Evolutionary conservation across 2,797 vertebrate genomes (phyloP), one percentile per base, ranked within the genome.

Genomic region (Glyptemys insculpta): DNA sequence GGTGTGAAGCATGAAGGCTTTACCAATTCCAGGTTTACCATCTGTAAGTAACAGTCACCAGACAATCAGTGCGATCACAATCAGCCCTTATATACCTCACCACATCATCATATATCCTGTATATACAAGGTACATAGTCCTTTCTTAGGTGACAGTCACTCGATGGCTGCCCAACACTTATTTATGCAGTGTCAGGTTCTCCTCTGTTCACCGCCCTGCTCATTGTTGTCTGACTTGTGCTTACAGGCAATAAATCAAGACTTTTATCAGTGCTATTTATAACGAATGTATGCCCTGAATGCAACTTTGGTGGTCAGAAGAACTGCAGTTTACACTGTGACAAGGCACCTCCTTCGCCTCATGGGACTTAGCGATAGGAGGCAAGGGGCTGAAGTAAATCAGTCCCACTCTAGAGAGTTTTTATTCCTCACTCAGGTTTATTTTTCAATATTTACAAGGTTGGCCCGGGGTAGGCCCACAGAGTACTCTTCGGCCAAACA

Each of bases 221-320:
- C 59, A 80, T 79, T 50, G 79, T 23, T n/a, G 34, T 74, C 50
- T 49, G 68, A 86, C 86, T 80, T 34, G 5, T 44, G 44, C 86
- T 47, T 57, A 78, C 84, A 91, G 80, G 4, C 0, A 0, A 68
- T 47, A 79, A 23, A 12, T 19, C 54, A 76, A 12, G 41, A 82
- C 23, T 72, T 65, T 65, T 41, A 8, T 21, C 80, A 1, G 53
- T 62, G 86, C 7, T 90, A 84, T 0, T 0, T 0, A 5, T 2
- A 2, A 12, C 8, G 0, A 31, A 59, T 88, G 15, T 44, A 86
- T 81, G 81, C 79, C 86, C 79, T 86, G 95, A 47, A 59, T 92
- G 59, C 59, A 93, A 92, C 53, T 76, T 79, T 87, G 31, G 16
- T n/a, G 16, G 34, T 65, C 34, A 65, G 16, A 65, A 18, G 34